Conservation (phyloP, 2,113 vertebrate species). For the Oryzias javanicus region DNA sequence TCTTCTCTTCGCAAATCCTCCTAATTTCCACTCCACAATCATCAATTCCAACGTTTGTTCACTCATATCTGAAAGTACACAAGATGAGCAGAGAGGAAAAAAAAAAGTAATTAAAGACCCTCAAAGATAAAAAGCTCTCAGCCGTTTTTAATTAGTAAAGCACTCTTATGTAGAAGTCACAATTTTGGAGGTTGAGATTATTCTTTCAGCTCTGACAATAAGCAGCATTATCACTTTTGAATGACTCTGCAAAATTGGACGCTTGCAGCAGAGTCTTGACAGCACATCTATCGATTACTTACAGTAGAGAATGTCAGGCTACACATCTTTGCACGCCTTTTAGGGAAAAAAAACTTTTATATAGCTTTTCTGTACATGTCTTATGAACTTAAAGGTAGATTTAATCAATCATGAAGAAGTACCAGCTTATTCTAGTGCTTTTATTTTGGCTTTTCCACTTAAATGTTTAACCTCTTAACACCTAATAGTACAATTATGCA, state of each 20-base stretch:
- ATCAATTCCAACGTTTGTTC: slow-evolving; percentile 51
- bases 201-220: slow-evolving; percentile 1
- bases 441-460: too few species aligned
- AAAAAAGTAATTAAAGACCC: slow-evolving; percentile 32
- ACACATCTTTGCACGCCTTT: not conserved
- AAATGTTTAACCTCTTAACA: too few species aligned
- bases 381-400: too few species aligned
- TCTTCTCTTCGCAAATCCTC: slow-evolving; percentile 42
- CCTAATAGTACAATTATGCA: too few species aligned
- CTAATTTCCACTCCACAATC: slow-evolving; percentile 47
- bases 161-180: slow-evolving; percentile 6
- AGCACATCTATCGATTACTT: not conserved
- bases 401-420: too few species aligned
- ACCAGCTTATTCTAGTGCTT: too few species aligned
- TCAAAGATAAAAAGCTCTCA: slow-evolving; percentile 41
- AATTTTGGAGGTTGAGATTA: slow-evolving; percentile 13
- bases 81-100: slow-evolving; percentile 23
- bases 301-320: not conserved
- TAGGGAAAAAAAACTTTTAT: too few species aligned
- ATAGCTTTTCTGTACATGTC: too few species aligned
- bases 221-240: not conserved
- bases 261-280: not conserved
- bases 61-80: slow-evolving; percentile 62
- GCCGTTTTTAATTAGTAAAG: slow-evolving; percentile 23
- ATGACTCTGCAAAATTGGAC: not conserved